Base-by-base conservation (phyloP, 92 coral and sea anemone species). In the Porites divaricata region DNA sequence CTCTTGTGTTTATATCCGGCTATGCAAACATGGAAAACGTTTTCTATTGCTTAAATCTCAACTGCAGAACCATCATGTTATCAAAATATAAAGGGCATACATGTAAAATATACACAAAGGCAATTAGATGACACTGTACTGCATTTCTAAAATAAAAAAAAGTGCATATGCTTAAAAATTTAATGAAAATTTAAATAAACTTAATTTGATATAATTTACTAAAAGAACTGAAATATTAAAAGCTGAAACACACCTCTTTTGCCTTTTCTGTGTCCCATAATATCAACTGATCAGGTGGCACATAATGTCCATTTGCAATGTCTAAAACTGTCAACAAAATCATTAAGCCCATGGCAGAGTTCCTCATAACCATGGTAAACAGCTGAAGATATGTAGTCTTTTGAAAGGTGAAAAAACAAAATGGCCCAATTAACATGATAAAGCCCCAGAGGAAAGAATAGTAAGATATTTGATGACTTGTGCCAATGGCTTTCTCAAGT, bases 401-500 rank as follows among this genome's bases (percentile, higher is more conserved):
- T 92, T 92, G 93, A 78, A 92, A 92, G 69, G 83, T 92, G 76
- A 92, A 92, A 81, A 92, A 92, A 73, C 95, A 92, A 76, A 92
- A 92, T 51, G 95, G 95, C 48, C 95, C 95, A 52, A 92, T 92
- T 41, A 92, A 67, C 83, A 91, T 87, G 51, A 92, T 58, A 26
- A 92, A 92, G 1, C 95, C 95, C 85, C 90, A 87, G 9, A 92
- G 90, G 72, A 92, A 92, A 22, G 95, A 90, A 52, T 90, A 92
- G 64, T 92, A 92, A 17, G 95, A 92, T 26, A 90, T 87, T 7
- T 74, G 90, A 67, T 87, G 95, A 48, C 80, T 84, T 45, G 91
- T 85, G 8, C 95, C 89, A 48, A 85, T 78, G 19, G 85, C 91
- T 69, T 81, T 78, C 68, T 92, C 93, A 63, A 92, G 76, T 63